Evolutionary conservation across 2,113 vertebrate genomes (phyloP), one percentile per base, ranked within the genome.

Genomic region (Dendrocopos noguchii): DNA sequence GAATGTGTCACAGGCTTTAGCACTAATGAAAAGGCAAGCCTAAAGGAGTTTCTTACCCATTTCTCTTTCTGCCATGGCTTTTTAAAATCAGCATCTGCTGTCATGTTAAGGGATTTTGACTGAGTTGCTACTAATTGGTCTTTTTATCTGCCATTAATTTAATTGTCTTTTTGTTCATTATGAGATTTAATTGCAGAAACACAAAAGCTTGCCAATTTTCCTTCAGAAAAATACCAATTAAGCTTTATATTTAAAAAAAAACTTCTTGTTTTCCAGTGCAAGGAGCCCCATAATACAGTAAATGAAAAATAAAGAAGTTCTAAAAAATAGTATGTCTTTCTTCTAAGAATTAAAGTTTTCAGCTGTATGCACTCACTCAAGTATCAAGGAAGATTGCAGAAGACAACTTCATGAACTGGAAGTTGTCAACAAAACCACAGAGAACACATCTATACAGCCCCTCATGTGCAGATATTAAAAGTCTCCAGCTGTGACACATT

Each of bases 21-120:
- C 21, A 65, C 33, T 65, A 56, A 46, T 12, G 22, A 36, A 79
- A 79, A 27, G 74, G n/a, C 33, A 84, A 22, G n/a, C 20, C 47
- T 67, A 55, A 29, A 75, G 56, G 47, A 95, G 10, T 72, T 71
- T 94, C 84, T 42, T 52, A 71, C 8, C 20, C 4, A 2, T 16
- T 80, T 86, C 42, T 70, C 64, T 59, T 94, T 92, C 74, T 94
- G 56, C 67, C 81, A 65, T 80, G 81, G n/a, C 12, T 82, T 92
- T 55, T 88, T 77, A 22, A 63, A 61, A 27, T 60, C 60, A 85
- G 50, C 18, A 95, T 39, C 80, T 77, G 64, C 39, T 61, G 39
- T 76, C 73, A 46, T 16, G 44, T 82, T 76, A 85, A 92, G 57
- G 68, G 2, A 88, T 88, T 83, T 80, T 92, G 79, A 20, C 83